These are phyloP conservation scores for Chauna torquata DNA, from an alignment of 2,113 vertebrate genomes.

Conservation along the genomic window DNA sequence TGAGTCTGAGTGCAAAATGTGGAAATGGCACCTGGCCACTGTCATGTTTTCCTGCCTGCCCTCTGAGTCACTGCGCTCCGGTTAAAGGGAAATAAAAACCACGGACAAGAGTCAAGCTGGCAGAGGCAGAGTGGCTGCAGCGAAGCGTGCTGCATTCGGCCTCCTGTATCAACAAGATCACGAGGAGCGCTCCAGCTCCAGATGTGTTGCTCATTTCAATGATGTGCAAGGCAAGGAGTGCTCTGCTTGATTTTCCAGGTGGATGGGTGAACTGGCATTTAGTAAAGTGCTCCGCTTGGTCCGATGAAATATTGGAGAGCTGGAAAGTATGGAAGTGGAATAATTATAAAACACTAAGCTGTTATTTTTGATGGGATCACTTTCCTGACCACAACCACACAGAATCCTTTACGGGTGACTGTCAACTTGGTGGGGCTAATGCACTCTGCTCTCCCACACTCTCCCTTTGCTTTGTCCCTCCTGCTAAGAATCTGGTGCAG, in stretches of 20 bases:
- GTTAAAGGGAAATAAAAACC: background rate
- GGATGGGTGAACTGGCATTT: background rate
- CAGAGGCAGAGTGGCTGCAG: background rate
- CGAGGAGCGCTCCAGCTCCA: background rate
- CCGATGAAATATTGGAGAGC: background rate
- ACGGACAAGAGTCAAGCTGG: background rate
- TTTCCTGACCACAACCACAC: background rate
- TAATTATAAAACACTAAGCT: background rate
- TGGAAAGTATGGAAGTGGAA: background rate
- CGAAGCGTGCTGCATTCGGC: fast-evolving
- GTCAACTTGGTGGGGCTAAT: background rate
- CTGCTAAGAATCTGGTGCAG: background rate
- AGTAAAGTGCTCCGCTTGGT: background rate
- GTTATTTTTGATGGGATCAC: background rate
- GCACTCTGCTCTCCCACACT: background rate
- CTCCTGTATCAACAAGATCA: background rate
- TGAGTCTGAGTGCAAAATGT: background rate
- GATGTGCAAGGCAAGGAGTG: background rate
- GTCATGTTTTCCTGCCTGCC: background rate
- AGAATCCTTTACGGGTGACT: background rate
- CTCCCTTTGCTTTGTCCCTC: background rate
- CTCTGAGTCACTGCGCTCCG: background rate
- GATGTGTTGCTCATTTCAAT: background rate
- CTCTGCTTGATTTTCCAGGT: background rate
- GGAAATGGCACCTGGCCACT: background rate